Base-by-base conservation (phyloP, 2,888 invertebrate genomes). In the Conomelus anceps region DNA sequence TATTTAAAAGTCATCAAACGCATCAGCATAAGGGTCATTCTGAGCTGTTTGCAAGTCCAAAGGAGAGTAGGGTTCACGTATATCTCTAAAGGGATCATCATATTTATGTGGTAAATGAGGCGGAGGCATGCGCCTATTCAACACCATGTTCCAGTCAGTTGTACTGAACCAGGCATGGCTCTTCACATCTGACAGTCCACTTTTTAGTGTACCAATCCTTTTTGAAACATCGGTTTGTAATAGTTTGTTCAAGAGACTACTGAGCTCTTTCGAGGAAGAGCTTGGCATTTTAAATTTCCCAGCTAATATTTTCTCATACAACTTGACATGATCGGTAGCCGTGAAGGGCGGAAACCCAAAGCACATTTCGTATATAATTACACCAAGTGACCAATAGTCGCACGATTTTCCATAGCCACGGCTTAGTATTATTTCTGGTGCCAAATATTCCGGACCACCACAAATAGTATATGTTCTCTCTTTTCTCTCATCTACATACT, bases 341-440 rank as follows among this genome's bases (percentile, higher is more conserved):
- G 96, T 97, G 93, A 99, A 99, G 0, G 99, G 99, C 11, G 99
- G 97, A 93, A 96, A 97, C 0, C 99, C 99, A 22, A 97, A 96
- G 86, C 96, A 96, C 96, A 98, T 97, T 94, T 98, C 98, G 93
- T 95, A 98, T 85, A 98, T 94, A 3, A 99, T 94, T 0, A 98
- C 96, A 0, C 98, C 99, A 91, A 98, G 96, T 0, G 98, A 97
- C 99, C 99, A 99, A 98, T 98, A 99, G 92, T 99, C 99, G 0
- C 98, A 99, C 0, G 98, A 97, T 92, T 96, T 96, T 87, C 98
- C 98, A 93, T 99, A 99, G 0, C 98, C 98, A 93, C 97, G 98
- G 90, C 97, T 97, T 91, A 98, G 94, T 91, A 99, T 98, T 23
- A 97, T 88, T 91, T 95, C 95, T 26, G 93, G 93, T 0, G 95